phyloP scores from a whole-genome alignment of 1,140 invertebrate genomes.

The Rhopalosiphum maidis region DNA sequence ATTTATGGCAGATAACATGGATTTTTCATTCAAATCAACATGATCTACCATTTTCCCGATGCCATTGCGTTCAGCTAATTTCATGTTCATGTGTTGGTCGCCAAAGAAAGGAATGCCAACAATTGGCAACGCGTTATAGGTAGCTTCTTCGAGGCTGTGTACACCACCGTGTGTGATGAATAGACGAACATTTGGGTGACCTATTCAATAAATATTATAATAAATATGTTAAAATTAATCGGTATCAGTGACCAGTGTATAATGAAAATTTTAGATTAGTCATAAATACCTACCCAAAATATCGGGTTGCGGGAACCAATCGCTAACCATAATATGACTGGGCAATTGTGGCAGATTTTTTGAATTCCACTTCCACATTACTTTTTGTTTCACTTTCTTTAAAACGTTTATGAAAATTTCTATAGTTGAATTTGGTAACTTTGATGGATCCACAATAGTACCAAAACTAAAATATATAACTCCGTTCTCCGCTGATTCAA shows the following conservation, averaged over 20 bases:
- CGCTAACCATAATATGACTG: conserved; percentile 29
- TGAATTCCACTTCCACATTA: conserved; percentile 57
- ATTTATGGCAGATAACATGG: not conserved
- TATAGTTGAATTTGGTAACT: conserved; percentile 15
- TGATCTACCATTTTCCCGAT: conserved; percentile 61
- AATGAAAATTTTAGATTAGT: not conserved
- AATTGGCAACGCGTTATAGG: conserved; percentile 65
- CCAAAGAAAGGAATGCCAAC: conserved; percentile 70
- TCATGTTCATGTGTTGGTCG: conserved; percentile 68
- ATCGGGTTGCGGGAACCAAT: conserved; percentile 55
- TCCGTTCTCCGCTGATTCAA: conserved; percentile 60
- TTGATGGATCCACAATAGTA: conserved; percentile 54
- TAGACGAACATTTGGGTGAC: conserved; percentile 62
- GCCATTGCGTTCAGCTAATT: conserved; percentile 63
- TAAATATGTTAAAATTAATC: not conserved
- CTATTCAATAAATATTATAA: conserved; percentile 58
- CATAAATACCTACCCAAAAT: conserved; percentile 39
- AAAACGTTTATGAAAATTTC: conserved; percentile 54
- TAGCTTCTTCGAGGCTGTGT: conserved; percentile 65
- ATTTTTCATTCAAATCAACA: conserved; percentile 28
- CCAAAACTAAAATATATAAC: conserved; percentile 61
- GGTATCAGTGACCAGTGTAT: not conserved
- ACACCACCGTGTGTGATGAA: conserved; percentile 70
- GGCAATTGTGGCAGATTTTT: conserved; percentile 7
- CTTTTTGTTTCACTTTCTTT: conserved; percentile 23